Base-by-base conservation (phyloP, 2,797 vertebrate genomes). In the Australoheros facetus region DNA sequence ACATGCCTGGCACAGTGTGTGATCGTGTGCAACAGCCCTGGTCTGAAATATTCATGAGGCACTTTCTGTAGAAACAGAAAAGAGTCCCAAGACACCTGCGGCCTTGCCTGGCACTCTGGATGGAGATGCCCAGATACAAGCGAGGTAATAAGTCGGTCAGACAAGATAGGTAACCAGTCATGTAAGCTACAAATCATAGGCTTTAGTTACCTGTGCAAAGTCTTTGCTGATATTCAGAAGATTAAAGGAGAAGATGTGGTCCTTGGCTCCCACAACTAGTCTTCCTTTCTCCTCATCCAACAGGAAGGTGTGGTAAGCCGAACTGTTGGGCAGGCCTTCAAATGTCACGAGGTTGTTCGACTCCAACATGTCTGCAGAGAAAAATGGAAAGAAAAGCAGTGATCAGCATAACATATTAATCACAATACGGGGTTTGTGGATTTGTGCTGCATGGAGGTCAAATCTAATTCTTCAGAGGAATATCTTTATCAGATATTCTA, bases 171-270 rank as follows among this genome's bases (percentile, higher is more conserved):
- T 66, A 81, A 56, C 55, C 3, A 19, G 81, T 70, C 51, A 71
- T 58, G 58, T 14, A 30, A 45, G 58, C 37, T 56, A 54, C 34
- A 85, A 82, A 70, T 74, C 21, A 64, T 4, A 57, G 30, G 5
- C 64, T 81, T 90, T 91, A 32, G 45, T 45, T 96, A 99, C 98
- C 97, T 97, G 96, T 91, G 96, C 94, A 83, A 96, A 97, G 87
- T 99, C 97, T 94, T 97, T 97, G 96, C 94, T 96, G 83, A 99
- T 98, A 87, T 99, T 97, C 88, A 97, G 96, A 91, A 99, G 95
- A 94, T 97, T 98, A 90, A 99, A 98, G 74, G 98, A 98, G 95
- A 99, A 97, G 90, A 99, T 96, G 90, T 99, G 97, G 93, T 99
- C 98, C 88, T 99, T 99, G 82, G 98, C 97, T 93, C 98, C 98